Evolutionary conservation across 2,113 vertebrate species (phyloP), one percentile per base, ranked within the genome.

Genomic region (Mus pahari): DNA sequence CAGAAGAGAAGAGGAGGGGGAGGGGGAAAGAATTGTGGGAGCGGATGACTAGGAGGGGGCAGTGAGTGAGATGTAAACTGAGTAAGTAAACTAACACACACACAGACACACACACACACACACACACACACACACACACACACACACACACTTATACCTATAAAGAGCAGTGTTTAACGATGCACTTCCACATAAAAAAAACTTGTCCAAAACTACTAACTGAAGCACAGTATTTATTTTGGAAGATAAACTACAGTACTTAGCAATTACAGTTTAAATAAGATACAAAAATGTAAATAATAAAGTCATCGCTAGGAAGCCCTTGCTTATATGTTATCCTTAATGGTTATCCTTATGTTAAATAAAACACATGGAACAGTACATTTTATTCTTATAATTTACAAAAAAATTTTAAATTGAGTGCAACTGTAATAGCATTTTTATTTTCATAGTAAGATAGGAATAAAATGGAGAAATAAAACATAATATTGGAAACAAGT

Each of bases 401-500:
- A 53, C 2, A 82, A 0, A 50, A 3, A 39, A 82, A 66, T 92
- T 94, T 84, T 26, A 82, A n/a, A 48, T 91, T 91, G 86, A 70
- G 12, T 75, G 64, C 58, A 10, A 89, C 87, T 70, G 9, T 45
- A 89, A 66, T 50, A n/a, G 14, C 70, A 64, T 66, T 36, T 86
- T 73, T 92, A 17, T 75, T n/a, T 13, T 58, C 7, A 86, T 22
- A 79, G 79, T 91, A 79, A 83, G 60, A 90, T 0, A 66, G 6
- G 24, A 79, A 45, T 86, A 81, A 81, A 70, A 24, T 42, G 4
- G 3, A 89, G 8, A n/a, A 81, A 91, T 75, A 68, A 96, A 94
- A 8, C 81, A 39, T 83, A 90, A 71, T 82, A 93, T 96, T 96
- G 68, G 45, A 84, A 95, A 79, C 42, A 94, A 97, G 58, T 95